These are phyloP conservation scores for Corydoras maculifer DNA, from an alignment of 2,113 vertebrate genomes.

Conservation along the genomic window DNA sequence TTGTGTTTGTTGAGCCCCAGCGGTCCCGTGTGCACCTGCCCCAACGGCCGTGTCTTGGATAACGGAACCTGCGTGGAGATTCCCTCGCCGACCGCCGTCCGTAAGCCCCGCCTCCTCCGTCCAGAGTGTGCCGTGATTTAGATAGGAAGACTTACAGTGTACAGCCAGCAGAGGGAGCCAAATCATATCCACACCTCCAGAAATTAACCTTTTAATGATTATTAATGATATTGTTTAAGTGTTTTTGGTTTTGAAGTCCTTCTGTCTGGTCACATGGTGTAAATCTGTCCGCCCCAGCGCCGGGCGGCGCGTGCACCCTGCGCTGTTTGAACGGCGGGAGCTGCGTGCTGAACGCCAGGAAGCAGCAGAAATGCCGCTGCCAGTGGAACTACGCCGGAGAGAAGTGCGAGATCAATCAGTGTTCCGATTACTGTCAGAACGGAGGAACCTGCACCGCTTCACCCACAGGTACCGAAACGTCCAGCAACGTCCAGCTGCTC, in stretches of 20 bases:
- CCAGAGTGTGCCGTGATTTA: not conserved
- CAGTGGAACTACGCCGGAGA: constrained; percentile 89
- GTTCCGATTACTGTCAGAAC: constrained; percentile 85
- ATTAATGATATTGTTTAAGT: too few species aligned
- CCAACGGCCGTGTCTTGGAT: constrained; percentile 83
- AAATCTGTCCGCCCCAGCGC: constrained; percentile 57
- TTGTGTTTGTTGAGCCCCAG: constrained; percentile 93
- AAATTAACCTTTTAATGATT: too few species aligned
- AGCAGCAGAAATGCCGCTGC: constrained; percentile 92
- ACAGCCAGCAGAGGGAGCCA: too few species aligned
- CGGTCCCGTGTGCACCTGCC: constrained; percentile 89
- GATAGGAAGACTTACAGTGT: too few species aligned
- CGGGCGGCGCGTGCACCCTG: constrained; percentile 73
- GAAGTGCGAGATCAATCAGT: constrained; percentile 87
- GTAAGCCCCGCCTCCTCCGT: constrained; percentile 51
- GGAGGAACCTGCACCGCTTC: constrained; percentile 91
- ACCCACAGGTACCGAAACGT: constrained; percentile 68
- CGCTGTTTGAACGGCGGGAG: constrained; percentile 86
- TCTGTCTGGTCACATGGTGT: too few species aligned
- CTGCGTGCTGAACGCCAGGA: constrained; percentile 90
- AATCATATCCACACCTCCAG: too few species aligned
- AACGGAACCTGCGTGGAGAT: constrained; percentile 87
- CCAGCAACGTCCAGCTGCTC: not conserved
- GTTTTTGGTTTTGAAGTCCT: too few species aligned
- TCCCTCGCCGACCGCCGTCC: constrained; percentile 75